These are phyloP conservation scores for Eolophus roseicapilla DNA, from an alignment of 2,113 vertebrate genomes.

Conservation along the genomic window DNA sequence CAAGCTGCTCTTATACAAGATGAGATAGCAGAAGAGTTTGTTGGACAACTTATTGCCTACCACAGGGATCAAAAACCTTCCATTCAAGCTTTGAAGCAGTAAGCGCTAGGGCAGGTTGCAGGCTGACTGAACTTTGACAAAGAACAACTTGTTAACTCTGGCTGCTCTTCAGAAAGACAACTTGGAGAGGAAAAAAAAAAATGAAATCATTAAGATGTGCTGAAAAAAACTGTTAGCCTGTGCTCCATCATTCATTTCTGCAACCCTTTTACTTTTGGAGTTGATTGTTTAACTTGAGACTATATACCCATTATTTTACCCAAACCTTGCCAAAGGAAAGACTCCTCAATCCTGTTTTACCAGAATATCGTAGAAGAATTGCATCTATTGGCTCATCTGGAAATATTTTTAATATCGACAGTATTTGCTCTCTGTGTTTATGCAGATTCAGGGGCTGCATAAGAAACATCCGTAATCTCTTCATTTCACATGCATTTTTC, in stretches of 20 bases:
- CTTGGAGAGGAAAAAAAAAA: background rate
- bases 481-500: background rate
- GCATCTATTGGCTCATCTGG: background rate
- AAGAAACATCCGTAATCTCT: background rate
- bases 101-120: background rate
- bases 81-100: background rate
- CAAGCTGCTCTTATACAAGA: background rate
- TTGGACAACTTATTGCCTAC: background rate
- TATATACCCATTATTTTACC: background rate
- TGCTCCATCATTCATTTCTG: background rate
- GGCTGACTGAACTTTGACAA: background rate
- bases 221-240: background rate
- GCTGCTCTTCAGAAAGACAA: background rate
- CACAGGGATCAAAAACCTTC: background rate
- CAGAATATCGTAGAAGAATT: background rate
- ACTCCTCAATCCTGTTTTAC: background rate
- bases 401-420: background rate
- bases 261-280: background rate
- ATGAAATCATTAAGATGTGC: background rate
- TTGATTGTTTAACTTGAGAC: background rate
- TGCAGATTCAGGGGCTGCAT: background rate
- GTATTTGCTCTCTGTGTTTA: background rate
- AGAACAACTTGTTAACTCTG: background rate
- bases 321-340: background rate
- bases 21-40: background rate